phyloP scores from a whole-genome alignment of 1,140 invertebrate genomes.

The Sesamia nonagrioides region DNA sequence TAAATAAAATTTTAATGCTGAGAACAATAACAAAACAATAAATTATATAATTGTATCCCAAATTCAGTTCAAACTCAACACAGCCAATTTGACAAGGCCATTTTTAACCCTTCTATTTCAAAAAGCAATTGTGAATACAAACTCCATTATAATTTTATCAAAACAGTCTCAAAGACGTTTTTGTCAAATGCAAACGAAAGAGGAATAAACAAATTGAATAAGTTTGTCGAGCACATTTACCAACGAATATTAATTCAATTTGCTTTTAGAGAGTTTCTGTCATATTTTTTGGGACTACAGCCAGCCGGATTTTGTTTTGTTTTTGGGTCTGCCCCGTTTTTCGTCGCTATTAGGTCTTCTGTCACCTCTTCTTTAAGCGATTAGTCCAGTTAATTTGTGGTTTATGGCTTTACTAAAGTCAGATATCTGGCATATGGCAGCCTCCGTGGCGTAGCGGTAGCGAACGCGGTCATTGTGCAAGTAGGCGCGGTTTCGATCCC shows the following conservation, averaged over 20 bases:
- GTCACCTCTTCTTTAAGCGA: too few species aligned
- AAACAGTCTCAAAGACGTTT: slow-evolving; percentile 63
- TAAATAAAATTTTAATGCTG: too few species aligned
- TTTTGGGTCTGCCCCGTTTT: background rate
- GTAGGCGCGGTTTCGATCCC: too few species aligned
- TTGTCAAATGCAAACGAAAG: slow-evolving; percentile 57
- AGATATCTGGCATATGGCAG: too few species aligned
- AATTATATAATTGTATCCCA: too few species aligned
- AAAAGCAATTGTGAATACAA: slow-evolving; percentile 59
- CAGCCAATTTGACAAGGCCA: background rate
- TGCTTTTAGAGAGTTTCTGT: background rate
- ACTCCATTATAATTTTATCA: slow-evolving; percentile 70
- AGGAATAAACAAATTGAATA: slow-evolving; percentile 70
- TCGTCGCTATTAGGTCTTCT: slow-evolving; percentile 2
- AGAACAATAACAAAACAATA: too few species aligned
- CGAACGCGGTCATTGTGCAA: too few species aligned
- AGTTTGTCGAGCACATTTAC: slow-evolving; percentile 60
- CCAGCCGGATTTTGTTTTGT: background rate
- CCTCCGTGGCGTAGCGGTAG: too few species aligned
- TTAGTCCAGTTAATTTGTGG: too few species aligned
- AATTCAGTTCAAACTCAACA: too few species aligned
- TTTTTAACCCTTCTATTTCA: slow-evolving; percentile 35
- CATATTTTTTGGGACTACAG: slow-evolving; percentile 5
- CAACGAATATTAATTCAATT: slow-evolving; percentile 53
- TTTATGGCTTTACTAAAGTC: too few species aligned